These are phyloP conservation scores for Drosophila anomalata DNA, from an alignment of 2,888 invertebrate genomes.

Conservation along the genomic window DNA sequence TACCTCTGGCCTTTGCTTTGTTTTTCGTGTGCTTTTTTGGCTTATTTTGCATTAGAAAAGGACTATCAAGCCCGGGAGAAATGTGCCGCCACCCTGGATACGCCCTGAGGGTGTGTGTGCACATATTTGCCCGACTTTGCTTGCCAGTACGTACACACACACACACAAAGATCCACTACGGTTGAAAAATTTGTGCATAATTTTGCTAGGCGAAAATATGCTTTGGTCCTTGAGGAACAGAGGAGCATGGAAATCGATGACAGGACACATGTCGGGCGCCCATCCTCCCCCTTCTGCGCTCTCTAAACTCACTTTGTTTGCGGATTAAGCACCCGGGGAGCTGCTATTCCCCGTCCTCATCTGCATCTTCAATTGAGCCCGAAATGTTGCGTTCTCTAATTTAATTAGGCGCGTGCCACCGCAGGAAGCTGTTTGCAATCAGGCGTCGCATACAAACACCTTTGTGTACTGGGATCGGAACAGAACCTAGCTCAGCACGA, in stretches of 20 bases:
- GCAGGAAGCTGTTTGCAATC: conserved; percentile 58
- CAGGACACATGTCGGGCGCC: conserved; percentile 35
- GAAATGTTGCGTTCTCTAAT: conserved; percentile 70
- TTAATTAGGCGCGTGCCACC: conserved; percentile 70
- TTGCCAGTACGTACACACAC: conserved; percentile 35
- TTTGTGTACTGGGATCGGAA: conserved; percentile 2
- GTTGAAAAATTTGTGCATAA: conserved; percentile 60
- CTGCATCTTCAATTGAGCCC: conserved; percentile 42
- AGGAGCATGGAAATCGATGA: conserved; percentile 55
- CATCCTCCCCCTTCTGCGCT: not conserved
- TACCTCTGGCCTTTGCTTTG: conserved; percentile 40
- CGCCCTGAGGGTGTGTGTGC: conserved; percentile 35
- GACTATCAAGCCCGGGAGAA: conserved; percentile 17
- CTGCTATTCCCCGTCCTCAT: conserved; percentile 26
- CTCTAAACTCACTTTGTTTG: conserved; percentile 26
- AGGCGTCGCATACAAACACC: conserved; percentile 41
- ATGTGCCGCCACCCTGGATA: not conserved
- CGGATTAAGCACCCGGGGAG: conserved; percentile 23
- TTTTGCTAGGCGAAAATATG: conserved; percentile 62
- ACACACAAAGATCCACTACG: conserved; percentile 11
- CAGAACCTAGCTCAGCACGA: conserved; percentile 7
- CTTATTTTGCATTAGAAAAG: conserved; percentile 63
- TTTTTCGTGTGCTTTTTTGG: conserved; percentile 33
- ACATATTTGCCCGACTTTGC: conserved; percentile 64
- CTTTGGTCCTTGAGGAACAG: conserved; percentile 49